These are phyloP conservation scores for Cirrhinus mrigala DNA, from an alignment of 2,797 vertebrate species.

Conservation along the genomic window DNA sequence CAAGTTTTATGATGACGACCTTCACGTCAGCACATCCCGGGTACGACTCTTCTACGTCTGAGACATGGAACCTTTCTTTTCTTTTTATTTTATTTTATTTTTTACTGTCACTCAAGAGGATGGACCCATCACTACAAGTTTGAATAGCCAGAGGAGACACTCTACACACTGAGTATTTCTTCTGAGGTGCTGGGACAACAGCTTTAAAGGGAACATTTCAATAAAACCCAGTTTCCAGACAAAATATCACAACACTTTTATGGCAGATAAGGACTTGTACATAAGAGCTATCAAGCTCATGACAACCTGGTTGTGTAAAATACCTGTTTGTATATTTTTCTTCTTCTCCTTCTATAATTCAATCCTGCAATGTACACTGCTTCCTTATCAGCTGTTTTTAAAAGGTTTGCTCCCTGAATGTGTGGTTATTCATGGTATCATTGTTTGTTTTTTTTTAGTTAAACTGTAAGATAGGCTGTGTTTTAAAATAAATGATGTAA, in stretches of 20 bases:
- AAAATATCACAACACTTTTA: slow-evolving; percentile 56
- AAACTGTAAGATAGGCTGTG: slow-evolving; percentile 70
- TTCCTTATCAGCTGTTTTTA: slow-evolving; percentile 60
- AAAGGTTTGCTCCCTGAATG: slow-evolving; percentile 53
- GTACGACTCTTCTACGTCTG: slow-evolving; percentile 99
- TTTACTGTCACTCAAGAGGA: slow-evolving; percentile 50
- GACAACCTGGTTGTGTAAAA: slow-evolving; percentile 67
- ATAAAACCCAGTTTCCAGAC: slow-evolving; percentile 57
- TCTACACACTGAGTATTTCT: slow-evolving; percentile 49
- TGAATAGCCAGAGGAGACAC: slow-evolving; percentile 56
- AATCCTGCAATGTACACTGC: slow-evolving; percentile 60
- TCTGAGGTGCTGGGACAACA: slow-evolving; percentile 48
- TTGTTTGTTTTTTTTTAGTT: slow-evolving; percentile 56
- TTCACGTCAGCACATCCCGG: slow-evolving; percentile 98
- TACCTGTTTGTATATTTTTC: slow-evolving; percentile 65
- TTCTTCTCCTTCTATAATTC: slow-evolving; percentile 40
- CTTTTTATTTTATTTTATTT: slow-evolving; percentile 29
- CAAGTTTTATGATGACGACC: slow-evolving; percentile 97
- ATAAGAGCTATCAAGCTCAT: slow-evolving; percentile 63
- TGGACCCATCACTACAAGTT: slow-evolving; percentile 57
- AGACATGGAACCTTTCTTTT: slow-evolving; percentile 62
- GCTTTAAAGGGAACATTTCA: slow-evolving; percentile 56
- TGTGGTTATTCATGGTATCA: slow-evolving; percentile 51
- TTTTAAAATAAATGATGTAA: slow-evolving; percentile 66
- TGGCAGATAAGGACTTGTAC: slow-evolving; percentile 65